Evolutionary conservation across 2,888 invertebrate genomes (phyloP), one percentile per base, ranked within the genome.

Genomic region (Drosophila lutescens): DNA sequence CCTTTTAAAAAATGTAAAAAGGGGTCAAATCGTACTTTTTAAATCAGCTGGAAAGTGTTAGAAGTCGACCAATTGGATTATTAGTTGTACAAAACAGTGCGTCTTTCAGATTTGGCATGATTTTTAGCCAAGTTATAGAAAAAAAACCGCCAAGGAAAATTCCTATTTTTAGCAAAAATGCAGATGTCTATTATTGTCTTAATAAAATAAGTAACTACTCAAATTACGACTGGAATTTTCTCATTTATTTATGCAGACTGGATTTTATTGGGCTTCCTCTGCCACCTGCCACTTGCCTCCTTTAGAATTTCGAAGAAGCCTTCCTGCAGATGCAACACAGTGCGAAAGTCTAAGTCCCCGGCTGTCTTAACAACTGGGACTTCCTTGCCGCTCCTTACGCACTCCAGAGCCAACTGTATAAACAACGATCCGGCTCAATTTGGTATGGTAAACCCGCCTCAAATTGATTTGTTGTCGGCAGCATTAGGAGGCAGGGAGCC

Each of bases 381-480:
- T 47, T 40, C 55, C 58, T 30, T 30, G 30, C 17, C 40, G 20
- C 17, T 40, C 40, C 58, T 57, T 40, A 59, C n/a, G 40, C 58
- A 40, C 58, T 53, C 5, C 44, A 7, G n/a, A 10, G 32, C 1
- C 40, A 51, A 36, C 74, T 56, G 41, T 38, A 13, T 38, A 67
- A 46, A 56, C 83, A 55, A 41, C 57, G 36, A 71, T 63, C 38
- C 41, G 46, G 70, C 70, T 78, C 66, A 70, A 84, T 83, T 89
- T 84, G 74, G 69, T 69, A 76, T 79, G 66, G 68, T 76, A 77
- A 80, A 76, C 76, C 74, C 46, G 66, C 73, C 66, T 56, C 63
- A 71, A 88, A 88, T 84, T 80, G 84, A 86, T 88, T 86, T 88
- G 89, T 80, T 80, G 69, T 67, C 69, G 73, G 75, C 68, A 67